Evolutionary conservation across 1,140 invertebrate genomes (phyloP), one percentile per base, ranked within the genome.

Genomic region (Heterodera carotae): DNA sequence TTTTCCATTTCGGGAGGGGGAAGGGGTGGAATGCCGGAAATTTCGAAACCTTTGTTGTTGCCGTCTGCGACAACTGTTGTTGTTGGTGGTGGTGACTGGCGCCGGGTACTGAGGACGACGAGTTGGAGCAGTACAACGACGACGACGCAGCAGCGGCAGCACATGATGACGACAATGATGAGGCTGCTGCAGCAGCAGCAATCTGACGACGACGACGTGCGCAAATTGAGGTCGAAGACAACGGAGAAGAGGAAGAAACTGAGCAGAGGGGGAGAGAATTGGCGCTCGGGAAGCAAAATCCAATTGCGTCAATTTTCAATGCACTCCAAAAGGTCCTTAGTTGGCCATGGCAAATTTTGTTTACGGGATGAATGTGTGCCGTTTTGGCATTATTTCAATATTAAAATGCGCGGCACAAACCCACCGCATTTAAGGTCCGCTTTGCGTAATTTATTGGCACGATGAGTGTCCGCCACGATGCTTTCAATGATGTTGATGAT

Each of bases 401-500:
- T n/a, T n/a, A n/a, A n/a, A n/a, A n/a, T n/a, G n/a, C n/a, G n/a
- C n/a, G n/a, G n/a, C n/a, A n/a, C n/a, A n/a, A n/a, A n/a, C n/a
- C 48, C 48, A 18, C 48, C 48, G 48, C 48, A 5, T 56, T 56
- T 56, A 8, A 12, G 6, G 39, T 43, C 39, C 39, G 39, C 12
- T 43, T 56, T 56, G 12, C 22, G 48, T n/a, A n/a, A n/a, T 56
- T 56, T 56, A 4, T 56, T 68, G 7, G 74, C 56, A 2, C 39
- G 31, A 31, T 76, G 76, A 25, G 76, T 74, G 25, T 77, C 76
- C 31, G 48, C 39, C 33, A 77, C 76, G n/a, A 77, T 66, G 67
- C 76, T 77, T 33, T 77, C 76, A 33, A 77, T 77, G 29, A 77
- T 77, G 25, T 69, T 56, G 29, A 76, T 77, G 36, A 77, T 77